Percentiles rank a stretch among this genome's conserved stretches.
Evolutionary conservation across 2,113 vertebrate genomes (phyloP).

Genomic region (Onychostoma macrolepis): DNA sequence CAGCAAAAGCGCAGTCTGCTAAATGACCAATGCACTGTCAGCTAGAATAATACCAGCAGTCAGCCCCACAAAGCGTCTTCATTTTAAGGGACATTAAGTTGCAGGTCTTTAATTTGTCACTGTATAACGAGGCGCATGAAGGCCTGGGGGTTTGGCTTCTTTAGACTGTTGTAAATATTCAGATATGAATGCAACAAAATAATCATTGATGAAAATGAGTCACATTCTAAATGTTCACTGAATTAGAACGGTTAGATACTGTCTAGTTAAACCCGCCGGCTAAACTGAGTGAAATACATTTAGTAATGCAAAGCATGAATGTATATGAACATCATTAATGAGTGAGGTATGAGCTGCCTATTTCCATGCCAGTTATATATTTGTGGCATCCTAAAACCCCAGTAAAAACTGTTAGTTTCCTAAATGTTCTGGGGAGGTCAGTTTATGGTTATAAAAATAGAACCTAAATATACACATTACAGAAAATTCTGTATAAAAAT

Average conservation of each 20-base stretch:
- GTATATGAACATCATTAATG: neutral
- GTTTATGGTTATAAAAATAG: too few species aligned
- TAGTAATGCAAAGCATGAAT: neutral
- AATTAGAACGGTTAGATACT: neutral
- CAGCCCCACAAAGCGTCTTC: constrained; percentile 62
- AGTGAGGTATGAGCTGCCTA: neutral
- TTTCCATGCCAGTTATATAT: neutral
- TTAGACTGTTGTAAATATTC: neutral
- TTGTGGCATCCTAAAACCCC: neutral
- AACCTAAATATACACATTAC: too few species aligned
- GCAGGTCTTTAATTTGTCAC: constrained; percentile 60
- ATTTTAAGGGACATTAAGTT: constrained; percentile 70
- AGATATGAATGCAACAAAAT: constrained; percentile 9
- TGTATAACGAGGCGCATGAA: constrained; percentile 44
- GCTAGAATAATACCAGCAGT: constrained; percentile 61
- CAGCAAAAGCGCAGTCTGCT: constrained; percentile 39
- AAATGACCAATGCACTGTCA: constrained; percentile 63
- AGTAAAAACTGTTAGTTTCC: too few species aligned
- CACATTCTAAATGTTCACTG: neutral
- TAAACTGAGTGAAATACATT: neutral
- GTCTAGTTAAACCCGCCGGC: neutral
- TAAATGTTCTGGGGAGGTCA: too few species aligned
- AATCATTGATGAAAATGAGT: neutral
- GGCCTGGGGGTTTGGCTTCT: constrained; percentile 22
- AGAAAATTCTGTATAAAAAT: too few species aligned